Base-by-base conservation (phyloP, 1,140 invertebrate species). In the Heterodera schachtii region DNA sequence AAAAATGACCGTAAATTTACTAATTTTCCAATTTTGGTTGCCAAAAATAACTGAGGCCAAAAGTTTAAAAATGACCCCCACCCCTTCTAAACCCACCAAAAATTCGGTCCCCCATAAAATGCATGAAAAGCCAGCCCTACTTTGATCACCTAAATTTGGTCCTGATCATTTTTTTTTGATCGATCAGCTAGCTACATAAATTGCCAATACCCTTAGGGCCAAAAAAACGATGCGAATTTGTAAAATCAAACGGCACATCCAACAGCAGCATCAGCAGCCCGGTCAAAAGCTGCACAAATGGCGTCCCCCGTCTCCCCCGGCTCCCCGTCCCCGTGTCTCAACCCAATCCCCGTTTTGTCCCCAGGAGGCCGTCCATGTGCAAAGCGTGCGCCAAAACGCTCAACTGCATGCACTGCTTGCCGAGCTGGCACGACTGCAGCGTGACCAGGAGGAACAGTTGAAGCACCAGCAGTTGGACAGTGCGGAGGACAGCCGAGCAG, bases 311-410 rank as follows among this genome's bases (percentile, higher is more conserved):
- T 19, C 75, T 57, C 43, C 57, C 64, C 66, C 70, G 47, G 41
- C 66, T n/a, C 9, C 60, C 13, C 66, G 49, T 64, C 43, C 41
- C 47, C 21, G 21, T 49, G 52, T 31, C 4, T 44, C 70, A 1
- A 47, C 21, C 0, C 16, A 64, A 57, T 76, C 70, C 21, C 3
- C 16, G 43, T n/a, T 76, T 76, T 19, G 70, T 43, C 31, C 31
- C 31, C 73, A 82, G 81, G 81, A 82, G 44, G 52, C 73, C 2
- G 47, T 82, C 75, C 73, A 82, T 67, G 49, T 47, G 13, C 66
- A 84, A 11, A 82, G 81, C 75, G 43, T 75, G 44, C 69, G 44
- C 8, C 60, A 77, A 2, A 75, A 41, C 44, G 57, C 57, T 0
- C 52, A 84, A 41, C 69, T 83, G n/a, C 46, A 41, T 46, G 7